phyloP scores from a whole-genome alignment of 37 sponge, comb jelly and placozoan genomes.

The Oscarella lobularis region DNA sequence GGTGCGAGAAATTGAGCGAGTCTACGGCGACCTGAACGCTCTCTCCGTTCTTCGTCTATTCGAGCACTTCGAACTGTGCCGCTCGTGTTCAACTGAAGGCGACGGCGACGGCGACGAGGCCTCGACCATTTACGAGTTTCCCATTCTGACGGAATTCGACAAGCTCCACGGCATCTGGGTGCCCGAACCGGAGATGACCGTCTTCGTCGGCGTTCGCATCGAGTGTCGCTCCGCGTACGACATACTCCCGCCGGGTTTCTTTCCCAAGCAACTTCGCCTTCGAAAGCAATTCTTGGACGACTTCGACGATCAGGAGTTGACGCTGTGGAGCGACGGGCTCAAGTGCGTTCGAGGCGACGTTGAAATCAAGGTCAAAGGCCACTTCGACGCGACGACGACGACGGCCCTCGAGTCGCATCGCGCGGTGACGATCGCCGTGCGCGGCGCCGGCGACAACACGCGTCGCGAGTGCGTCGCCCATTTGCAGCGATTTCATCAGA shows the following conservation, averaged over 20 bases:
- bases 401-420: too few relatives aligned
- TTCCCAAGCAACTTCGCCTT: conserved; percentile 44
- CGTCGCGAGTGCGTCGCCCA: conserved; percentile 50
- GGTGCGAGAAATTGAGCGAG: conserved; percentile 30
- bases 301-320: conserved; percentile 69
- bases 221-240: conserved; percentile 19
- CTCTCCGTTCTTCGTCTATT: conserved; percentile 51
- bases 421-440: neutral
- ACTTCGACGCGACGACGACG: conserved; percentile 15
- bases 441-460: conserved; percentile 43
- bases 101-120: too few relatives aligned
- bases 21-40: conserved; percentile 47
- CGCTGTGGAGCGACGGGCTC: conserved; percentile 70
- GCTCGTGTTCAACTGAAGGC: neutral
- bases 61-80: conserved; percentile 80
- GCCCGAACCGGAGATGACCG: conserved; percentile 29
- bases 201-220: conserved; percentile 54
- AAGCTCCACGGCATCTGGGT: conserved; percentile 74
- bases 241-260: conserved; percentile 55
- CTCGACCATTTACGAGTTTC: conserved; percentile 80
- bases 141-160: conserved; percentile 59
- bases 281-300: conserved; percentile 42
- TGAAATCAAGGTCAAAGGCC: conserved; percentile 28
- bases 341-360: conserved; percentile 78
- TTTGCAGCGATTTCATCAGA: conserved; percentile 54